Evolutionary conservation across 2,888 invertebrate genomes (phyloP).

Genomic region (Phyllotreta cruciferae): DNA sequence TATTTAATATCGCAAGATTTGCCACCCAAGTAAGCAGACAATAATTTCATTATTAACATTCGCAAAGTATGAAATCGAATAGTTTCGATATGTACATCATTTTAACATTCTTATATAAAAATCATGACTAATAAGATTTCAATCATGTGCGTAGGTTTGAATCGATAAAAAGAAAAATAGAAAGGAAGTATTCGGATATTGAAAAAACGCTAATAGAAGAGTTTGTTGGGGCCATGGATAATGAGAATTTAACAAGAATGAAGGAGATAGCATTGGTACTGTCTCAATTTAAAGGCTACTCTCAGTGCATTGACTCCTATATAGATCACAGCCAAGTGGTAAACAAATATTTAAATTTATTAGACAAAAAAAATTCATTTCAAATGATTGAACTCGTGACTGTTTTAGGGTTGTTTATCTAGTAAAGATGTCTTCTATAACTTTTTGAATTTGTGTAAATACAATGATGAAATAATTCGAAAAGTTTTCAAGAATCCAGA

Average conservation of each 20-base stretch:
- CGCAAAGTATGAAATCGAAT: not conserved
- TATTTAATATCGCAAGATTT: slow-evolving; percentile 95
- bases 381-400: slow-evolving; percentile 18
- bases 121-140: not conserved
- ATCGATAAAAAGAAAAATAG: slow-evolving; percentile 84
- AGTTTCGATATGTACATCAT: not conserved
- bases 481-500: slow-evolving; percentile 95
- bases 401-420: slow-evolving; percentile 77
- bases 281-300: slow-evolving; percentile 95
- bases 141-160: slow-evolving; percentile 66
- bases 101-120: not conserved
- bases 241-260: slow-evolving; percentile 87
- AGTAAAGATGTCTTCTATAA: slow-evolving; percentile 91
- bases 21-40: slow-evolving; percentile 74
- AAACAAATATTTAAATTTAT: slow-evolving; percentile 39
- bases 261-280: slow-evolving; percentile 90
- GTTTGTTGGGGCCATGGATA: slow-evolving; percentile 88
- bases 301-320: slow-evolving; percentile 94
- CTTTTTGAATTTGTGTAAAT: slow-evolving; percentile 87
- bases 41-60: not conserved
- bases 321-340: slow-evolving; percentile 96
- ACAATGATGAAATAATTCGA: slow-evolving; percentile 82
- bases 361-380: slow-evolving; percentile 14
- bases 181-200: slow-evolving; percentile 88
- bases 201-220: slow-evolving; percentile 91